These are phyloP conservation scores for Stegophylla sp. DNA, from an alignment of 2,888 invertebrate genomes.

Conservation along the genomic window DNA sequence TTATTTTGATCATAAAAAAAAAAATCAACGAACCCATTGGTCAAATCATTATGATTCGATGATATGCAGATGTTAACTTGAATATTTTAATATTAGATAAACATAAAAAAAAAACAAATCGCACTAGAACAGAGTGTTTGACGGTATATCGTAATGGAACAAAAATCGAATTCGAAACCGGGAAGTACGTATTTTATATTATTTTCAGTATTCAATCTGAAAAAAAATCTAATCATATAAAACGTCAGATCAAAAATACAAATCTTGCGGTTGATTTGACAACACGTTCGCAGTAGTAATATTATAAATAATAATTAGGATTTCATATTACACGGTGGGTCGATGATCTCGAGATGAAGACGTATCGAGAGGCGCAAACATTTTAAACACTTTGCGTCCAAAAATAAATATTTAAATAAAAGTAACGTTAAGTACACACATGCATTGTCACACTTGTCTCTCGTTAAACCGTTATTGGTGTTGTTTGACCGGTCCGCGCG, in stretches of 20 bases:
- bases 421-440: conserved; percentile 3
- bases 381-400: neutral
- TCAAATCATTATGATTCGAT: too few species aligned
- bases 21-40: too few species aligned
- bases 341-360: conserved; percentile 1
- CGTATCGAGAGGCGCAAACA: neutral
- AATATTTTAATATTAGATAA: neutral
- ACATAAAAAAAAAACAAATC: too few species aligned
- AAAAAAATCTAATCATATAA: neutral
- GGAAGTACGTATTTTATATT: neutral
- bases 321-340: conserved; percentile 8
- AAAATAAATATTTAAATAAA: conserved; percentile 15
- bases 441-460: neutral
- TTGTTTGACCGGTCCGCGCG: conserved; percentile 14
- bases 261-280: neutral
- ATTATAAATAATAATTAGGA: neutral
- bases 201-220: neutral
- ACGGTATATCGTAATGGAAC: neutral
- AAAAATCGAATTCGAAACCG: too few species aligned
- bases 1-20: too few species aligned
- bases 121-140: neutral
- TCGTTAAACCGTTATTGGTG: conserved; percentile 19
- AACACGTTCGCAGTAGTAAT: neutral
- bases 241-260: neutral
- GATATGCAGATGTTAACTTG: too few species aligned